phyloP scores from a whole-genome alignment of 2,797 vertebrate species.

The Betta splendens region DNA sequence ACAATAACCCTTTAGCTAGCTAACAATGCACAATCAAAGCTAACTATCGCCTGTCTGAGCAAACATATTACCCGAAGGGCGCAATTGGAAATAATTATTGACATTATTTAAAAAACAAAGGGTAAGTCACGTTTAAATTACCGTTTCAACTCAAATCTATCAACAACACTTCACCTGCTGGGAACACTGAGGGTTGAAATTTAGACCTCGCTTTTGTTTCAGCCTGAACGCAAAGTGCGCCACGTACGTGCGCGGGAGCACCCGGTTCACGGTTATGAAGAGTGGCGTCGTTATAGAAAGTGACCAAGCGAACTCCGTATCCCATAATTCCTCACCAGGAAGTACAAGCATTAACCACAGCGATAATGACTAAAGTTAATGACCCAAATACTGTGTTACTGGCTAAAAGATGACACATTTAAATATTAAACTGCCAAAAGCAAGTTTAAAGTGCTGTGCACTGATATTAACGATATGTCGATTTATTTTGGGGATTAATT shows the following conservation, averaged over 20 bases:
- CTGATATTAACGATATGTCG: too few relatives aligned
- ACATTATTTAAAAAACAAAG: not conserved
- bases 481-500: too few relatives aligned
- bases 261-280: not conserved
- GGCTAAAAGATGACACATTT: too few relatives aligned
- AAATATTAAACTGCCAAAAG: too few relatives aligned
- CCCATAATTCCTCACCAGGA: not conserved
- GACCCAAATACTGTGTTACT: too few relatives aligned
- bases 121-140: not conserved
- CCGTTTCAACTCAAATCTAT: not conserved
- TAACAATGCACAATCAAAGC: not conserved
- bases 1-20: not conserved
- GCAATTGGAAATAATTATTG: not conserved
- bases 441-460: too few relatives aligned
- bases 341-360: too few relatives aligned
- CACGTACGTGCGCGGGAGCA: not conserved
- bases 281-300: not conserved
- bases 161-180: not conserved
- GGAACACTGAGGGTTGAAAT: too few relatives aligned
- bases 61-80: too few relatives aligned
- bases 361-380: too few relatives aligned
- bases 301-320: not conserved
- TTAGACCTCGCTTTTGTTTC: not conserved
- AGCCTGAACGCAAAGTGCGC: rapidly evolving
- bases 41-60: conserved; percentile 7